Evolutionary conservation across 2,888 invertebrate genomes (phyloP).

Genomic region (Clanis bilineata): DNA sequence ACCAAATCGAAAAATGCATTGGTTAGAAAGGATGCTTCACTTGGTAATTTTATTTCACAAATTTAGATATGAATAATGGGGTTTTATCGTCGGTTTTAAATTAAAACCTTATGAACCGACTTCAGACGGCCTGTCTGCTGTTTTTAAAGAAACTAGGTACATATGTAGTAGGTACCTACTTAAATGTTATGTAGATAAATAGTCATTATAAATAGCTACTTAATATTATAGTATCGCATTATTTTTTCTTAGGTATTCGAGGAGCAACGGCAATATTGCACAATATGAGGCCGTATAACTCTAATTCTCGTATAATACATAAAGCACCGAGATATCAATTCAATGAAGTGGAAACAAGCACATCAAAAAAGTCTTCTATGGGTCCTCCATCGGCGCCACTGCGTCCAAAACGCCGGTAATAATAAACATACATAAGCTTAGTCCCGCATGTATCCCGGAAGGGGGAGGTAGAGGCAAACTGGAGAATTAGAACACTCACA

Average conservation of each 20-base stretch:
- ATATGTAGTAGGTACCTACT: no score
- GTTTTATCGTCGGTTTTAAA: no score
- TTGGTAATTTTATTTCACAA: conserved; percentile 43
- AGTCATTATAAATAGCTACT: neutral
- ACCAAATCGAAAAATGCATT: conserved; percentile 52
- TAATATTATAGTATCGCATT: neutral
- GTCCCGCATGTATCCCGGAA: no score
- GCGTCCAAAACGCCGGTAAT: conserved; percentile 60
- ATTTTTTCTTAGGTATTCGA: conserved; percentile 52
- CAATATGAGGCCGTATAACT: conserved; percentile 32
- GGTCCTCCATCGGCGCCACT: conserved; percentile 64
- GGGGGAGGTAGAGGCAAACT: no score
- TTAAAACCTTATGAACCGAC: no score
- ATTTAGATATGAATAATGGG: no score
- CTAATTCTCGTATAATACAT: conserved; percentile 37
- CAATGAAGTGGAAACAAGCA: conserved; percentile 36
- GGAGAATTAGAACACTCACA: no score
- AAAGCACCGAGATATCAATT: conserved; percentile 66
- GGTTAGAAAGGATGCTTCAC: conserved; percentile 54
- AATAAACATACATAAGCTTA: no score
- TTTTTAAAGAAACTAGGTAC: no score
- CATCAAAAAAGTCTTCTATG: conserved; percentile 52
- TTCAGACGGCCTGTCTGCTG: no score
- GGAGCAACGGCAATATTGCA: conserved; percentile 47
- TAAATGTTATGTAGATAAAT: conserved; percentile 7